A percentile compares a stretch with the other conserved stretches of the same genome.
Evolutionary conservation across 2,113 vertebrate species (phyloP).

Genomic region (Mobula hypostoma): DNA sequence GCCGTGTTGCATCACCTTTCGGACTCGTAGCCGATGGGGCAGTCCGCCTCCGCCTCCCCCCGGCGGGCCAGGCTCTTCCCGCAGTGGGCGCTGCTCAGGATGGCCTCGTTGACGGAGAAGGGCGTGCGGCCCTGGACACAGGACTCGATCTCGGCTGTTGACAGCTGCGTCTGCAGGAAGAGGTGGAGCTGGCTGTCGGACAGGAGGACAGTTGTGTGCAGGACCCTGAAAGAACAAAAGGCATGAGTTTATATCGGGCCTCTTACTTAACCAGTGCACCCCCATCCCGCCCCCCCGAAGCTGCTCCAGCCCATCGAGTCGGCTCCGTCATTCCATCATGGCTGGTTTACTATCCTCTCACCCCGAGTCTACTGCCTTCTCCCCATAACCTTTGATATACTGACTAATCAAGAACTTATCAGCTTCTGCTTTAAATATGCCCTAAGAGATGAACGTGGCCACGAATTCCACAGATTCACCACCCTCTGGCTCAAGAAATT

Average conservation of each 20-base stretch:
- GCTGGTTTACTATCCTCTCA: too few relatives aligned
- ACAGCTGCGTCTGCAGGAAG: conserved; percentile 92
- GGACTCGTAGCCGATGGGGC: conserved; percentile 11
- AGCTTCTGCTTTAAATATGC: too few relatives aligned
- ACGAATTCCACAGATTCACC: too few relatives aligned
- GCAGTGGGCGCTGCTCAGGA: conserved; percentile 80
- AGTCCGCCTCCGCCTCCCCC: conserved; percentile 48
- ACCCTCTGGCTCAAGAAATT: too few relatives aligned
- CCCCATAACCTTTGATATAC: too few relatives aligned
- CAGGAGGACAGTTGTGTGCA: conserved; percentile 84
- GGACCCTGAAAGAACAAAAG: conserved; percentile 57
- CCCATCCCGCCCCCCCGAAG: too few relatives aligned
- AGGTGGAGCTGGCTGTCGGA: conserved; percentile 95
- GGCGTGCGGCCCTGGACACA: conserved; percentile 79
- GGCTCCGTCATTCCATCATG: too few relatives aligned
- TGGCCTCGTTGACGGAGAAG: conserved; percentile 74
- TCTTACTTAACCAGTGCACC: not conserved
- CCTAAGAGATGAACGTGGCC: too few relatives aligned
- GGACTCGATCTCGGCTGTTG: conserved; percentile 75
- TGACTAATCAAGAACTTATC: too few relatives aligned
- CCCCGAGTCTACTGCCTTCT: too few relatives aligned
- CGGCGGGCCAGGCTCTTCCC: conserved; percentile 75
- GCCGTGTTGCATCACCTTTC: not conserved
- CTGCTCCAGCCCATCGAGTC: too few relatives aligned
- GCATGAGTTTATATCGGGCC: not conserved